Percentiles rank a stretch among this genome's conserved stretches.
These are phyloP conservation scores for Lepidostoma basale DNA, from an alignment of 1,140 invertebrate genomes.

Conservation along the genomic window DNA sequence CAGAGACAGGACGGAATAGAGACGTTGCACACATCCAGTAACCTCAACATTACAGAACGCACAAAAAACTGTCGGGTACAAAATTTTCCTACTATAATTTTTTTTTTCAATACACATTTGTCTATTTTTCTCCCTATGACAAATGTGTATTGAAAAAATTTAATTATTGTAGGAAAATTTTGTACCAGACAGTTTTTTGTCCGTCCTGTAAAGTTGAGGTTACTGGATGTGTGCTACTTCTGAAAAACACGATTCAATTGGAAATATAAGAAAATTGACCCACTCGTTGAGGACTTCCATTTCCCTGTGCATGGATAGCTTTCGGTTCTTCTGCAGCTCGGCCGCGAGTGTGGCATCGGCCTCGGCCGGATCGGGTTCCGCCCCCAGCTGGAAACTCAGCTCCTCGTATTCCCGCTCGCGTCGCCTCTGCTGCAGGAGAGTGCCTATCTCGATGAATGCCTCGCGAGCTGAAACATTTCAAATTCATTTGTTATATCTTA, in stretches of 20 bases:
- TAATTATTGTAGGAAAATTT: no score
- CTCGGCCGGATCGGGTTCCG: constrained; percentile 32
- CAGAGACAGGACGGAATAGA: no score
- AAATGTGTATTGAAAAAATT: no score
- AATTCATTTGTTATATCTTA: no score
- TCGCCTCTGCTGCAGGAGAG: constrained; percentile 29
- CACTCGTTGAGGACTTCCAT: constrained; percentile 39
- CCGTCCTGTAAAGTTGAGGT: no score
- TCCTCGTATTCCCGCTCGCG: constrained; percentile 30
- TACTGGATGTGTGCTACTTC: no score
- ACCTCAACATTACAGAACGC: no score
- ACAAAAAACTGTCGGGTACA: not conserved
- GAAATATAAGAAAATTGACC: not conserved
- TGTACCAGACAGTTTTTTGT: no score
- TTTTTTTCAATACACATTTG: no score
- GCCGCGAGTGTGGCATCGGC: constrained; percentile 28
- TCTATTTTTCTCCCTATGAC: no score
- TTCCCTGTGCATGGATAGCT: constrained; percentile 19
- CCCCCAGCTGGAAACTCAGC: constrained; percentile 3
- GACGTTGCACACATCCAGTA: no score
- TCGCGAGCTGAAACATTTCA: constrained; percentile 26
- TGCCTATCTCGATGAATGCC: constrained; percentile 36
- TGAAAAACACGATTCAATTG: no score
- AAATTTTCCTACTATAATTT: not conserved
- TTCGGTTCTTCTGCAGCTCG: constrained; percentile 29